These are phyloP conservation scores for Pararge aegeria DNA, from an alignment of 1,140 invertebrate species.

Conservation along the genomic window DNA sequence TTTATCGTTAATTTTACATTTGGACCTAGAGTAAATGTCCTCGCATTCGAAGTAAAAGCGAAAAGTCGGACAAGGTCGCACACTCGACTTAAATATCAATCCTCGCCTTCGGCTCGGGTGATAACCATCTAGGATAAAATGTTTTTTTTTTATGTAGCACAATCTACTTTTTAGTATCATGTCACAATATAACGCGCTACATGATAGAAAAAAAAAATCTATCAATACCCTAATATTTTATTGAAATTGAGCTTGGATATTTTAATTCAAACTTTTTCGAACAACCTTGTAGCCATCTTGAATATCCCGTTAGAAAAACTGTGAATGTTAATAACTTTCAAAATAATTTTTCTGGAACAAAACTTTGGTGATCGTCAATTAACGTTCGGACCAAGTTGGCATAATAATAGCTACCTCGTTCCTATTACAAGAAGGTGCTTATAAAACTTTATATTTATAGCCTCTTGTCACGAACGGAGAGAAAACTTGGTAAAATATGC, in stretches of 20 bases:
- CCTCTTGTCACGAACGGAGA: not conserved
- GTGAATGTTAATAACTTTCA: not conserved
- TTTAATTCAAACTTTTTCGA: not conserved
- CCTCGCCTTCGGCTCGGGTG: too few species aligned
- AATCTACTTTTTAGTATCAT: too few species aligned
- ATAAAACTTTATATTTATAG: not conserved
- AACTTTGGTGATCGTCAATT: not conserved
- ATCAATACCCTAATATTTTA: not conserved
- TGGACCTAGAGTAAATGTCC: too few species aligned
- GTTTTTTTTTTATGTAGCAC: too few species aligned
- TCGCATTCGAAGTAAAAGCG: too few species aligned
- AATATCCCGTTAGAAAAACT: not conserved
- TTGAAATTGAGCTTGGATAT: not conserved
- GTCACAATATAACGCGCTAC: too few species aligned
- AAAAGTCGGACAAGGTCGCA: too few species aligned
- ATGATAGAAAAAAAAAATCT: not conserved
- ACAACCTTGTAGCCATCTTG: not conserved
- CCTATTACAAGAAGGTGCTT: not conserved
- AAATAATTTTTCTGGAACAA: not conserved
- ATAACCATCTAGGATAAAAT: too few species aligned
- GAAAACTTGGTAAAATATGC: not conserved
- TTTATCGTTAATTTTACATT: too few species aligned
- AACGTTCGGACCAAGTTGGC: not conserved
- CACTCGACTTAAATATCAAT: too few species aligned
- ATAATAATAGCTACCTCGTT: not conserved